Conservation (phyloP, 1,140 invertebrate species). For the Solenopsis fugax region DNA sequence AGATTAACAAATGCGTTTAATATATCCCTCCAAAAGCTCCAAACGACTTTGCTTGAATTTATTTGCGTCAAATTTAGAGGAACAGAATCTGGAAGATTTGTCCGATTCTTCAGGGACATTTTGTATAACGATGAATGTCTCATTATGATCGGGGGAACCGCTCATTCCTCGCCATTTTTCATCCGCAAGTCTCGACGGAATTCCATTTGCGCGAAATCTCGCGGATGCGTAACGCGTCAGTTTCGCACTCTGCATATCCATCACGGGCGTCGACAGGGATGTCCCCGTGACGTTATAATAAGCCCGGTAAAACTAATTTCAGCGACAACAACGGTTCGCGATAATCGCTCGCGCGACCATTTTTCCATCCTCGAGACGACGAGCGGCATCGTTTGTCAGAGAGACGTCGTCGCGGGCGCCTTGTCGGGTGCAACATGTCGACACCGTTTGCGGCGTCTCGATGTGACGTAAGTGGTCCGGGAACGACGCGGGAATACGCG, state of each 20-base stretch:
- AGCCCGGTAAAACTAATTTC: conserved; percentile 65
- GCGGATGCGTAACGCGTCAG: conserved; percentile 35
- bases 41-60: not conserved
- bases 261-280: conserved; percentile 27
- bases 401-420: conserved; percentile 34
- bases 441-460: conserved; percentile 56
- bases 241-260: conserved; percentile 51
- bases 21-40: not conserved
- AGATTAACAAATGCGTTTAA: not conserved
- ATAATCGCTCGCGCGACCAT: conserved; percentile 58
- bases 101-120: conserved; percentile 9
- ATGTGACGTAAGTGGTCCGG: conserved; percentile 42
- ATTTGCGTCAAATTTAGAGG: not conserved
- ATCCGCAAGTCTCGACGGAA: conserved; percentile 28
- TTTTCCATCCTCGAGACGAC: conserved; percentile 35
- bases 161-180: conserved; percentile 38
- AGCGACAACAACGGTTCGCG: conserved; percentile 5
- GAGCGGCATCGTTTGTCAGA: conserved; percentile 62
- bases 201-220: conserved; percentile 42
- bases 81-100: not conserved
- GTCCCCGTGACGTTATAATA: conserved; percentile 25
- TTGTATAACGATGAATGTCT: conserved; percentile 35
- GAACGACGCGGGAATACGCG: conserved; percentile 58
- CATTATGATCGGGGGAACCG: conserved; percentile 21
- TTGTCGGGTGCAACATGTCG: conserved; percentile 65